Evolutionary conservation across 2,888 invertebrate species (phyloP), one percentile per base, ranked within the genome.

Genomic region (Alloplasta piceator): DNA sequence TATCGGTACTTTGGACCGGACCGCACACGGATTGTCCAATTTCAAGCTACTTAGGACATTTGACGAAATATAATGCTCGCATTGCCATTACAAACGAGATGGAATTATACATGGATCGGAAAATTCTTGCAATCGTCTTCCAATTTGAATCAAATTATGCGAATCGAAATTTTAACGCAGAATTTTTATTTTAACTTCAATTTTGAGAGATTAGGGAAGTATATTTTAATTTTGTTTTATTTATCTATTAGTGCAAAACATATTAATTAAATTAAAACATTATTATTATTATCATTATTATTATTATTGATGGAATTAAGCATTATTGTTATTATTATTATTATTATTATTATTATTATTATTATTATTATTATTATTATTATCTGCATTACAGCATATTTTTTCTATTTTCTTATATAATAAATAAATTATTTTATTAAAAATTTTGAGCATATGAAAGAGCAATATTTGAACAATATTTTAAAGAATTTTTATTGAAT

Each of bases 31-130:
- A 85, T 87, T 80, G 73, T 86, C 85, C 87, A 90, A 92, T 92
- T 92, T 91, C 91, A 91, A 89, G 91, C 87, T 91, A 91, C 84
- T 92, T 89, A 83, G 72, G 63, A 61, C 68, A 71, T 70, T 74
- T 76, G 79, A 78, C 83, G 82, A 63, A 78, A 78, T 79, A 83
- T 84, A 74, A 78, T 82, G 71, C 52, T 60, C 36, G 12, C 74
- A 26, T 80, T 73, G 76, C 74, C 77, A 77, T 82, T 70, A 14
- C 7, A 41, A 6, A 41, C 7, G 41, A 7, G 14, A 38, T n/a
- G 38, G 14, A 48, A 46, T 14, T 26, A 43, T 26, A 5, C 70
- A 26, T 52, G 6, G 46, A 38, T 58, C 48, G 58, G 1, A 56
- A n/a, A 12, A 56, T 58, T 14, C n/a, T 36, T 16, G 3, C 26